A percentile compares a stretch with the other conserved stretches of the same genome.
phyloP scores from a whole-genome alignment of 2,888 invertebrate genomes.

The Blera fallax region DNA sequence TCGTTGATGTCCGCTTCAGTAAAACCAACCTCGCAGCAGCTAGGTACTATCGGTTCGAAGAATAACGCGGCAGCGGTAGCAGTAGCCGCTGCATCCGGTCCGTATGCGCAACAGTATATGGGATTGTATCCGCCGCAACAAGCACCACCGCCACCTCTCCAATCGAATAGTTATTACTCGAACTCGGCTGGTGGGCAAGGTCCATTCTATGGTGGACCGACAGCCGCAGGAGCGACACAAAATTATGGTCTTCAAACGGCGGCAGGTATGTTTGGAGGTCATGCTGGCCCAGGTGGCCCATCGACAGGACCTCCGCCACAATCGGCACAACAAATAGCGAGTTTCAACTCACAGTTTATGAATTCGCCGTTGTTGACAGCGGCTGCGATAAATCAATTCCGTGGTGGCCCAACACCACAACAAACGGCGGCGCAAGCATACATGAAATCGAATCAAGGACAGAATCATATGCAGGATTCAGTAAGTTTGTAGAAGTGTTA shows the following conservation, averaged over 20 bases:
- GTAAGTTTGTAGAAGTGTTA: conserved; percentile 76
- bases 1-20: conserved; percentile 94
- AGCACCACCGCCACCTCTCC: conserved; percentile 80
- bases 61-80: conserved; percentile 78
- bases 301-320: conserved; percentile 77
- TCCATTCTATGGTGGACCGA: conserved; percentile 80
- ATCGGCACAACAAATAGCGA: conserved; percentile 81
- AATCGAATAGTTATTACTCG: conserved; percentile 82
- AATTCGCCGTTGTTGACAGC: conserved; percentile 86
- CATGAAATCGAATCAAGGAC: conserved; percentile 80
- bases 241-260: conserved; percentile 80
- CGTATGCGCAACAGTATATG: conserved; percentile 80
- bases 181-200: conserved; percentile 81
- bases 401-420: conserved; percentile 80
- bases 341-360: conserved; percentile 83
- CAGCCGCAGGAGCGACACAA: conserved; percentile 78
- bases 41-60: conserved; percentile 89
- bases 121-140: conserved; percentile 80
- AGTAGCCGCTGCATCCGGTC: conserved; percentile 74
- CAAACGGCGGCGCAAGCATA: conserved; percentile 77
- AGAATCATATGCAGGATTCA: conserved; percentile 82
- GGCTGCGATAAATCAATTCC: conserved; percentile 82
- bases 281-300: conserved; percentile 78
- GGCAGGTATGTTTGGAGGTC: conserved; percentile 81
- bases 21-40: conserved; percentile 89